phyloP scores from a whole-genome alignment of 2,888 invertebrate species.

The Cylindroiulus punctatus region DNA sequence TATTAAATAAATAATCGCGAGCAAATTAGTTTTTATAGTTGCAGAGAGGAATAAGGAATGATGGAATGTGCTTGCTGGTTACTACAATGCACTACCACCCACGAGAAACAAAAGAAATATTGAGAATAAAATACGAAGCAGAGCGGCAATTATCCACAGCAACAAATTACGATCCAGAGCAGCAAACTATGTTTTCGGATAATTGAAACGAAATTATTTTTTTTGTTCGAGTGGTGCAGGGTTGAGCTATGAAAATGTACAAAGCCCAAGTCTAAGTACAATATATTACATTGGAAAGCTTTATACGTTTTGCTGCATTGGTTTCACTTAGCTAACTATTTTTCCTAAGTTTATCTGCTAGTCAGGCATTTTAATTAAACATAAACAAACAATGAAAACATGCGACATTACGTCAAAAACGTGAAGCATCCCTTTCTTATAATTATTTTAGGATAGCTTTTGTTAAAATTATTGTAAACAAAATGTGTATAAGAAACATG shows the following conservation, averaged over 20 bases:
- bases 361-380: too few relatives aligned
- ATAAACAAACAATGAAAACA: too few relatives aligned
- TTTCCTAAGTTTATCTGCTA: too few relatives aligned
- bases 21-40: slow-evolving; percentile 40
- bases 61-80: not conserved
- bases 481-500: too few relatives aligned
- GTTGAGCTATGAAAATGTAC: not conserved
- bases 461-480: too few relatives aligned
- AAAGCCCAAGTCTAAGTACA: too few relatives aligned
- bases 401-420: too few relatives aligned
- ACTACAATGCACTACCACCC: not conserved
- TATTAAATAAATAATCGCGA: slow-evolving; percentile 45
- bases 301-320: too few relatives aligned
- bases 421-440: too few relatives aligned
- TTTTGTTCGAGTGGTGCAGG: not conserved
- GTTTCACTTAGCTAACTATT: too few relatives aligned
- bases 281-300: too few relatives aligned
- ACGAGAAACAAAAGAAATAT: not conserved
- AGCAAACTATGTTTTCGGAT: not conserved
- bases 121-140: not conserved
- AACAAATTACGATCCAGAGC: not conserved
- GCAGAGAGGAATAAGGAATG: slow-evolving; percentile 19
- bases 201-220: not conserved
- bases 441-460: too few relatives aligned
- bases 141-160: not conserved